Percentiles rank a stretch among this genome's conserved stretches.
These are phyloP conservation scores for Prietella phreatophila DNA, from an alignment of 2,113 vertebrate species.

Conservation along the genomic window DNA sequence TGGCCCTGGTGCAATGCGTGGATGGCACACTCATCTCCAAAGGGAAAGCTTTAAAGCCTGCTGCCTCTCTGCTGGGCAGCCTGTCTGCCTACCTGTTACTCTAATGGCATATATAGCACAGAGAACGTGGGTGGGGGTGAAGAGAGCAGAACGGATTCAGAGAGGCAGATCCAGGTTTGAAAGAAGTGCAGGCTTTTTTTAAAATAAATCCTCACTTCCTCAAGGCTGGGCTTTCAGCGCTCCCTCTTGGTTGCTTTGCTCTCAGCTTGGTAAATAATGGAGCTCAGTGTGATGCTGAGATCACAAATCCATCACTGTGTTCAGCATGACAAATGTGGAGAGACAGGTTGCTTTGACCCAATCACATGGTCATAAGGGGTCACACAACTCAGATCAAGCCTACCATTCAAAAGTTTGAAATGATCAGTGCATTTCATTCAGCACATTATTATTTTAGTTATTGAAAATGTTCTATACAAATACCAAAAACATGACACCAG, in stretches of 20 bases:
- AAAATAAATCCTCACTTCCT: constrained; percentile 37
- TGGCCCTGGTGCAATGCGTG: constrained; percentile 30
- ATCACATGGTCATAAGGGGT: constrained; percentile 19
- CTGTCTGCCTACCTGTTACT: constrained; percentile 51
- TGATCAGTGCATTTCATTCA: background rate
- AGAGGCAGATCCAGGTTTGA: constrained; percentile 43
- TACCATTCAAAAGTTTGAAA: background rate
- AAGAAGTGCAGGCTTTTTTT: constrained; percentile 34
- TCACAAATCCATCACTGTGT: constrained; percentile 1
- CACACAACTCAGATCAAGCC: background rate
- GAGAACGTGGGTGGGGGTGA: constrained; percentile 40
- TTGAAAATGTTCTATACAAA: background rate
- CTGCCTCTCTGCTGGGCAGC: constrained; percentile 46
- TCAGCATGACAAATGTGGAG: constrained; percentile 24
- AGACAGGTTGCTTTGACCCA: constrained; percentile 33
- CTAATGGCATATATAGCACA: constrained; percentile 52
- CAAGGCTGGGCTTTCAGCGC: constrained; percentile 38
- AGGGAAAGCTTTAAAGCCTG: constrained; percentile 52
- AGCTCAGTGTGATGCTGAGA: constrained; percentile 36
- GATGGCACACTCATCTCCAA: constrained; percentile 48
- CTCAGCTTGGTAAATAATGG: constrained; percentile 38
- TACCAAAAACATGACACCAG: background rate
- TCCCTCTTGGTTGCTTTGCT: constrained; percentile 16
- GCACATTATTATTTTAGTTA: background rate
- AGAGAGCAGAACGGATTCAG: constrained; percentile 48